Evolutionary conservation across 1,140 invertebrate species (phyloP).

Genomic region (Drosophila bifasciata): DNA sequence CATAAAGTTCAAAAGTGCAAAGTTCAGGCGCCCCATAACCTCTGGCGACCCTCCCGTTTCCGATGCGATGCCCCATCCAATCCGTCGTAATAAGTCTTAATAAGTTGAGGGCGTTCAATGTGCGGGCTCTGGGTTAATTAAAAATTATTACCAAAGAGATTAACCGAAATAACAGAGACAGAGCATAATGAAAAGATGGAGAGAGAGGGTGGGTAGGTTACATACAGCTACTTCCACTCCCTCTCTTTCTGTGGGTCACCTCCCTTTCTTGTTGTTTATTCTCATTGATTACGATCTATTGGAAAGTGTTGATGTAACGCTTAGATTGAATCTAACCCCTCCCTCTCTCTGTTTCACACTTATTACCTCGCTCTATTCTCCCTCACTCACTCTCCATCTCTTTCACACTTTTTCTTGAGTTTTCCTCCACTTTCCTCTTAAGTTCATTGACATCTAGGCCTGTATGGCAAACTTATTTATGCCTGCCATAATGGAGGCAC

Average conservation of each 20-base stretch:
- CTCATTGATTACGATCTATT: conserved; percentile 15
- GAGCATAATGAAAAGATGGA: not conserved
- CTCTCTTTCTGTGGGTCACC: not conserved
- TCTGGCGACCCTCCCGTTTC: not conserved
- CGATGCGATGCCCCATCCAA: conserved; percentile 4
- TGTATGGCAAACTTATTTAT: not conserved
- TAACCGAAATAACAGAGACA: conserved; percentile 39
- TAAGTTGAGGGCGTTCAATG: conserved; percentile 46
- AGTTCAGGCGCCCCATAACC: conserved; percentile 31
- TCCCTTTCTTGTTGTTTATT: not conserved
- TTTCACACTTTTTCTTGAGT: conserved; percentile 1
- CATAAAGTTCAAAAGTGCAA: conserved; percentile 46
- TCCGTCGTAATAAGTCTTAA: conserved; percentile 48
- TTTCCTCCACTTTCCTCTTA: conserved; percentile 3
- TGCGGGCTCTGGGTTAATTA: conserved; percentile 61
- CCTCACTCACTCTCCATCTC: too few species aligned
- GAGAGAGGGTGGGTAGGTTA: conserved; percentile 12
- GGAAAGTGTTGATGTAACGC: conserved; percentile 28
- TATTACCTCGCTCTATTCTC: too few species aligned
- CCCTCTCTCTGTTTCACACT: not conserved
- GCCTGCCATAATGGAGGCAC: too few species aligned
- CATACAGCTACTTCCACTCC: not conserved
- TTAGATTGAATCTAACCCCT: conserved; percentile 6
- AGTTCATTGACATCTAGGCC: conserved; percentile 2
- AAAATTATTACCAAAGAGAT: conserved; percentile 71